Base-by-base conservation (phyloP, 2,113 vertebrate genomes). In the Egretta garzetta region DNA sequence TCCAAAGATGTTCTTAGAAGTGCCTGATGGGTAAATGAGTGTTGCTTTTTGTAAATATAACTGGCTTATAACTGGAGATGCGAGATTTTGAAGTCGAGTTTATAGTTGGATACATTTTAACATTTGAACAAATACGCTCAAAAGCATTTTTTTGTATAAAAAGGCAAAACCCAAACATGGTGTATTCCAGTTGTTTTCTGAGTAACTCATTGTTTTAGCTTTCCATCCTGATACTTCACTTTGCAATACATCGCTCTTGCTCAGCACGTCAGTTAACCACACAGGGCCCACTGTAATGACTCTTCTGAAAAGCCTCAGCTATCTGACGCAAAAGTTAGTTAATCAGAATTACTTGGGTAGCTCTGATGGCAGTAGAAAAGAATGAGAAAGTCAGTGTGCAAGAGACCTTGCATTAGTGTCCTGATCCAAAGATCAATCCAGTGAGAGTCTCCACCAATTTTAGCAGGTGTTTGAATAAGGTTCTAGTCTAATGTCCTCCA, bases 1-100 rank as follows among this genome's bases (percentile, higher is more conserved):
- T 87, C 91, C 80, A 58, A 98, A 98, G 98, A 98, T 97, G 95
- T 95, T 86, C 96, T 98, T 97, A 97, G 95, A 98, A 98, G 97
- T 95, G 95, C 96, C 98, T 97, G 97, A 95, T 73, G 87, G 55
- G 15, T 92, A 96, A 97, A 96, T 10, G 55, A 97, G 88, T 58
- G 10, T 96, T 97, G 96, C 80, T 88, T 93, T 83, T 41, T 76
- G 76, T 88, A 63, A 86, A 55, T 20, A 12, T 39, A 81, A 39
- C 55, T 71, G 89, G 35, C 63, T 68, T 76, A 55, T 72, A 86
- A 88, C 72, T 71, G 62, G 77, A 92, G 74, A 95, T 47, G 41
- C 59, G 86, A 83, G 77, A 85, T 94, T 92, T 84, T 90, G 62
- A 94, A 90, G 55, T 76, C 0, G 1, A 88, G 22, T 80, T 79